Evolutionary conservation across 2,113 vertebrate genomes (phyloP).

Genomic region (Suricata suricatta): DNA sequence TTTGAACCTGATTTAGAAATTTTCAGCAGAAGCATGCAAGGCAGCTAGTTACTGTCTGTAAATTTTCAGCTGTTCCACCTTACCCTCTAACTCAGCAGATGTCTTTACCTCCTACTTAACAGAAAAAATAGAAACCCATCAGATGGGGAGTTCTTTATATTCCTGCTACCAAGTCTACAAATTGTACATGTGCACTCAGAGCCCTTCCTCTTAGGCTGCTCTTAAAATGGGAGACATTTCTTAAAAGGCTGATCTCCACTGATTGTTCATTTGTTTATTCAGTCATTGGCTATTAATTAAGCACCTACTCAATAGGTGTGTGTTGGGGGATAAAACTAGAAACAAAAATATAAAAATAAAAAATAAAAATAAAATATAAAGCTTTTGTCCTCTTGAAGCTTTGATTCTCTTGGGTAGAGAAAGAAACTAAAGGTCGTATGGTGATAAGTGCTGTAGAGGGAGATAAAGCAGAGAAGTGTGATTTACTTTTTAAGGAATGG

Average conservation of each 20-base stretch:
- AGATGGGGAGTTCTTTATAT: not conserved
- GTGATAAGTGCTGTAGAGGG: not conserved
- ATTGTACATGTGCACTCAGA: not conserved
- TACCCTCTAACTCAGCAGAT: not conserved
- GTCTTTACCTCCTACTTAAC: slow-evolving; percentile 4
- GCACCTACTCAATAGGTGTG: not conserved
- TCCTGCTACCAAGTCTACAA: not conserved
- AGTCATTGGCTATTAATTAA: not conserved
- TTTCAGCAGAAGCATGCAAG: not conserved
- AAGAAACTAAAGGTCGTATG: not conserved
- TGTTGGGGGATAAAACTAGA: not conserved
- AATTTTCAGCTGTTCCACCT: not conserved
- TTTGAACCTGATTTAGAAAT: not conserved
- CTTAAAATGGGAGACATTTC: slow-evolving; percentile 26
- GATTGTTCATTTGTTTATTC: not conserved
- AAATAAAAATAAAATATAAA: not conserved
- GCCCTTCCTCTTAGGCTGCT: not conserved
- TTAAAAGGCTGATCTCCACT: not conserved
- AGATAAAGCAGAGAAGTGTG: not conserved
- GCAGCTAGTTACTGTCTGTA: not conserved
- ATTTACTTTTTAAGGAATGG: not conserved
- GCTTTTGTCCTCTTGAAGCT: not conserved
- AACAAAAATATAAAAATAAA: not conserved
- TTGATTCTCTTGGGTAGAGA: not conserved
- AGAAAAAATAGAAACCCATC: slow-evolving; percentile 32